Percentiles rank a stretch among this genome's conserved stretches.
These are phyloP conservation scores for Tetragonula carbonaria DNA, from an alignment of 2,888 invertebrate species.

Conservation along the genomic window DNA sequence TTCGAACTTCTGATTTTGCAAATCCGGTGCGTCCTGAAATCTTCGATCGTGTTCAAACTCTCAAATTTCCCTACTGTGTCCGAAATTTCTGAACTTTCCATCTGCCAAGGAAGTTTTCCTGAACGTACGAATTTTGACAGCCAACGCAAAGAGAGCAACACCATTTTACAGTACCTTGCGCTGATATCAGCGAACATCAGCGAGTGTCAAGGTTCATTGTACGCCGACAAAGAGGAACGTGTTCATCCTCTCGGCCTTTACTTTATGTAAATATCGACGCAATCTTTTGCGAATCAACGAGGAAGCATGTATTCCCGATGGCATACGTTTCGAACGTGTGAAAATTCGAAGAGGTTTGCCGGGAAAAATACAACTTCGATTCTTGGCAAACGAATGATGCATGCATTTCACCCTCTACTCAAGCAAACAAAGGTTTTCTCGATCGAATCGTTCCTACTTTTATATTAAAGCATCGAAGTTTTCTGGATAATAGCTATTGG, in stretches of 20 bases:
- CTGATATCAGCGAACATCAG: too few species aligned
- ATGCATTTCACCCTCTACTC: too few species aligned
- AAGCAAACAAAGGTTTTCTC: too few species aligned
- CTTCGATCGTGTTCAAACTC: too few species aligned
- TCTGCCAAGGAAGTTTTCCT: too few species aligned
- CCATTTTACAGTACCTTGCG: not conserved
- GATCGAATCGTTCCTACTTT: too few species aligned
- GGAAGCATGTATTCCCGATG: not conserved
- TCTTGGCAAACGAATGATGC: too few species aligned
- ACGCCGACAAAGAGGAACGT: not conserved
- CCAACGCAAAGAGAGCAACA: not conserved
- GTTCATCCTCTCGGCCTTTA: not conserved
- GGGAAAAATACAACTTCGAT: slow-evolving; percentile 1
- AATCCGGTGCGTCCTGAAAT: not conserved
- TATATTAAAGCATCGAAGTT: too few species aligned
- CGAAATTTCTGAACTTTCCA: too few species aligned
- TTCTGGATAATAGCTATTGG: too few species aligned
- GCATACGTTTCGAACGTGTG: slow-evolving; percentile 4
- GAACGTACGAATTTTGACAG: not conserved
- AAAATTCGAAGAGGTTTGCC: slow-evolving; percentile 13
- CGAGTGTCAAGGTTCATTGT: not conserved
- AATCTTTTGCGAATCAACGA: slow-evolving; percentile 32
- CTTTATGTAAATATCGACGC: slow-evolving; percentile 30
- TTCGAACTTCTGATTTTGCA: not conserved
- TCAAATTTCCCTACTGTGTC: too few species aligned